Conservation (phyloP, 2,113 vertebrate genomes). For the Scortum barcoo region DNA sequence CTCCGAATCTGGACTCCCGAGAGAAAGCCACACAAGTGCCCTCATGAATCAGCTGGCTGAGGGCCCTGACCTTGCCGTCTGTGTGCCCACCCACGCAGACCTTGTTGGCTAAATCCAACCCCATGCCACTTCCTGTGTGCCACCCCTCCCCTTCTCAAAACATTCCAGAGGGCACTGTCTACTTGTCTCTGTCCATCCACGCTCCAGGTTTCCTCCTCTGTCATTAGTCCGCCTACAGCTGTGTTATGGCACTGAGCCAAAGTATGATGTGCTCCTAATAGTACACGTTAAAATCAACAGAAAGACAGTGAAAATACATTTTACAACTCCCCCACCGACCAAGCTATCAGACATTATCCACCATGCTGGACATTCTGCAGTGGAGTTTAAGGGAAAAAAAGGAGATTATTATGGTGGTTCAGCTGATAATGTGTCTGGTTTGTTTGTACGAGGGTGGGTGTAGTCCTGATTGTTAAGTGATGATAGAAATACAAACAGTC, state of each 20-base stretch:
- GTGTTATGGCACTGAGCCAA: slow-evolving; percentile 34
- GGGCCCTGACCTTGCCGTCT: slow-evolving; percentile 46
- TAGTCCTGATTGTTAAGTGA: slow-evolving; percentile 18
- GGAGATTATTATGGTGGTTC: neutral
- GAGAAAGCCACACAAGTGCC: slow-evolving; percentile 34
- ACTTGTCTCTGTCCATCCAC: slow-evolving; percentile 40
- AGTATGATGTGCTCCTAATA: slow-evolving; percentile 27
- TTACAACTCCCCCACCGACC: neutral
- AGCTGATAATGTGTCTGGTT: slow-evolving; percentile 5
- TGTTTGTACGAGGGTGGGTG: slow-evolving; percentile 26
- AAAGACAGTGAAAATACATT: neutral
- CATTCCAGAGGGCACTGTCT: slow-evolving; percentile 62
- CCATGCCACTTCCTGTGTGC: slow-evolving; percentile 71
- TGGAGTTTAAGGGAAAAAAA: neutral
- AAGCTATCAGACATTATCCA: neutral
- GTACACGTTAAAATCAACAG: neutral
- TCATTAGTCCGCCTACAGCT: slow-evolving; percentile 45
- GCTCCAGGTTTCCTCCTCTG: slow-evolving; percentile 54
- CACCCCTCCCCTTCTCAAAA: slow-evolving; percentile 61
- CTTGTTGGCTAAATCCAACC: slow-evolving; percentile 52
- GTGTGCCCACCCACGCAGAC: slow-evolving; percentile 34
- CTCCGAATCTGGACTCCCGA: slow-evolving; percentile 21
- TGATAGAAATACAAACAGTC: slow-evolving; percentile 24
- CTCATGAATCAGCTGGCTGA: slow-evolving; percentile 51
- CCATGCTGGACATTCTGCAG: neutral